Evolutionary conservation across 2,113 vertebrate genomes (phyloP).

Genomic region (Psilopsiagon aymara): DNA sequence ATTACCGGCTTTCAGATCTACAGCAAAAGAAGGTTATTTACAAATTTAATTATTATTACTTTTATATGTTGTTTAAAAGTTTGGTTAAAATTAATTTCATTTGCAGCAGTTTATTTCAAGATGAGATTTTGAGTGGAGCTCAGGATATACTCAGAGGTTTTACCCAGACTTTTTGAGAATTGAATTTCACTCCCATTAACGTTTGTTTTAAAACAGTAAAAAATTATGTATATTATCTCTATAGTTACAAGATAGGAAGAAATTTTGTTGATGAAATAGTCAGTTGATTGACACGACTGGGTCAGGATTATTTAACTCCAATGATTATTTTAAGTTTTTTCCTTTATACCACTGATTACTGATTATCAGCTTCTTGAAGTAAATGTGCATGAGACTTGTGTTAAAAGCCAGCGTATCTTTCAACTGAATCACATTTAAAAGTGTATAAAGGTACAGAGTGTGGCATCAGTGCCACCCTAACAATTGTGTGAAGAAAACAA

Average conservation of each 20-base stretch:
- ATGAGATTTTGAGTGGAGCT: background rate
- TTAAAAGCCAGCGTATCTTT: background rate
- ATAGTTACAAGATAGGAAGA: background rate
- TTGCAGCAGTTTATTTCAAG: constrained; percentile 12
- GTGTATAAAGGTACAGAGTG: background rate
- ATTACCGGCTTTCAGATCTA: background rate
- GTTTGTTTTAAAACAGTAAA: background rate
- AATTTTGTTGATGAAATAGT: background rate
- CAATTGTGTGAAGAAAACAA: rapidly evolving
- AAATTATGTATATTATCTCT: background rate
- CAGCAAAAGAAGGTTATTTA: background rate
- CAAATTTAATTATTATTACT: constrained; percentile 4
- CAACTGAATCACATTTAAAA: background rate
- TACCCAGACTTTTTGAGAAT: background rate
- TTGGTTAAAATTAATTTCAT: constrained; percentile 1
- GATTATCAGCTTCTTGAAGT: background rate
- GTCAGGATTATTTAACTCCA: background rate
- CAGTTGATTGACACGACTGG: background rate
- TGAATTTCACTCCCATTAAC: background rate
- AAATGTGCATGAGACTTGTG: rapidly evolving
- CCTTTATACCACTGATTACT: background rate
- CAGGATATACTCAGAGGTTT: background rate
- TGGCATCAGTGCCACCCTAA: background rate
- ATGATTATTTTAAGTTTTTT: background rate
- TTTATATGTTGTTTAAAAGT: constrained; percentile 10